phyloP scores from a whole-genome alignment of 2,888 invertebrate species.

The Cheilosia impressa region DNA sequence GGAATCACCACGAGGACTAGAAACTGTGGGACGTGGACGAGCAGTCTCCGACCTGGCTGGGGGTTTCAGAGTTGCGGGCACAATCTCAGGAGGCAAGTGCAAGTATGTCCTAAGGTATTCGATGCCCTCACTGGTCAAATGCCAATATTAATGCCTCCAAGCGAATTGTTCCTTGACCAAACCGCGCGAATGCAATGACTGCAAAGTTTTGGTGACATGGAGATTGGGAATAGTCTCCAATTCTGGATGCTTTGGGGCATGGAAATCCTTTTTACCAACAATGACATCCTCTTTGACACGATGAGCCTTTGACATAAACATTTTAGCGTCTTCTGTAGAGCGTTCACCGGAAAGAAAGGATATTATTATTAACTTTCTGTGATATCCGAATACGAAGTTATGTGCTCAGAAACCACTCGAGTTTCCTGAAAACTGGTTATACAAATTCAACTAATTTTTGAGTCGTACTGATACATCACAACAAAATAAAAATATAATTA shows the following conservation, averaged over 20 bases:
- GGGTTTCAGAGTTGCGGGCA: constrained; percentile 97
- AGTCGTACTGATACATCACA: no score
- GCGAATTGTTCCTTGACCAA: constrained; percentile 99
- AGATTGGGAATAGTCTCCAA: constrained; percentile 97
- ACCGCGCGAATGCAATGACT: constrained; percentile 97
- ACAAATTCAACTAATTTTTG: no score
- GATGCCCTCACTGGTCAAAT: constrained; percentile 98
- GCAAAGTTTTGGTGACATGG: constrained; percentile 99
- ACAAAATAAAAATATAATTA: no score
- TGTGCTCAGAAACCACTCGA: no score
- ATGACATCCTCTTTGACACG: constrained; percentile 99
- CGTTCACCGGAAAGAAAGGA: no score
- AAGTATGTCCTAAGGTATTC: constrained; percentile 97
- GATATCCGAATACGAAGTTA: no score
- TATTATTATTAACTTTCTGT: no score
- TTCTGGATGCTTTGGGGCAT: constrained; percentile 98
- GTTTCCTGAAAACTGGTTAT: no score
- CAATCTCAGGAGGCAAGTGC: constrained; percentile 99
- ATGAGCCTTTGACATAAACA: constrained; percentile 99
- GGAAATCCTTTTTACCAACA: constrained; percentile 99
- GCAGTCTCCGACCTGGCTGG: constrained; percentile 94
- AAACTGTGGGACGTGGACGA: constrained; percentile 89
- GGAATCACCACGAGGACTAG: constrained; percentile 89
- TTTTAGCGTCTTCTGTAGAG: no score
- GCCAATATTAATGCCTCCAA: constrained; percentile 99